Percentiles rank a stretch among this genome's conserved stretches.
Conservation (phyloP, 2,888 invertebrate species). For the Hyppa rectilinea region DNA sequence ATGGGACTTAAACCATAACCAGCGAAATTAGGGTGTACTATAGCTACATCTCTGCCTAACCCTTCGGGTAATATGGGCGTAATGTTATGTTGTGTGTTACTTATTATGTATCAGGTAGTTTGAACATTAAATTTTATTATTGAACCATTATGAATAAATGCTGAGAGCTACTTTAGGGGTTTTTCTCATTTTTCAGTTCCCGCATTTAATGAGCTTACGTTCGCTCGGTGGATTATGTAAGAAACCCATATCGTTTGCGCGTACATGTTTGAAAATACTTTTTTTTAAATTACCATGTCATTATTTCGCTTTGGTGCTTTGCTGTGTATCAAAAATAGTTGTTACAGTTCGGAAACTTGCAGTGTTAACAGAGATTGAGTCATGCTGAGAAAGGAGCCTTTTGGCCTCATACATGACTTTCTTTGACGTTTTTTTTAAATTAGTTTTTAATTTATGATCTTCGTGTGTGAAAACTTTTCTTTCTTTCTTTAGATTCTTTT, state of each 20-base stretch:
- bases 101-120: slow-evolving; percentile 14
- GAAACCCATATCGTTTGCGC: background rate
- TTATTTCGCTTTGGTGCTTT: slow-evolving; percentile 1
- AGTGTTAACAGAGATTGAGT: too few relatives aligned
- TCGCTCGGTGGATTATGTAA: slow-evolving; percentile 15
- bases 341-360: background rate
- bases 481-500: too few relatives aligned
- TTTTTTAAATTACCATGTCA: slow-evolving; percentile 12
- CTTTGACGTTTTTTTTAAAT: too few relatives aligned
- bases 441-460: too few relatives aligned
- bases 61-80: too few relatives aligned
- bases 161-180: background rate
- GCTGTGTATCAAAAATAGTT: background rate
- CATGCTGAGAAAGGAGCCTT: too few relatives aligned
- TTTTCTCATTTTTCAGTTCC: slow-evolving; percentile 5
- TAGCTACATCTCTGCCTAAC: too few relatives aligned
- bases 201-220: slow-evolving; percentile 18
- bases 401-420: too few relatives aligned
- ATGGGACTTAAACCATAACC: too few relatives aligned
- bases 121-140: slow-evolving; percentile 1
- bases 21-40: too few relatives aligned
- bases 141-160: slow-evolving; percentile 16
- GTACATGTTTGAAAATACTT: slow-evolving; percentile 12
- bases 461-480: too few relatives aligned
- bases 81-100: too few relatives aligned